Conservation (phyloP, 2,888 invertebrate species). For the Ametastegia equiseti region DNA sequence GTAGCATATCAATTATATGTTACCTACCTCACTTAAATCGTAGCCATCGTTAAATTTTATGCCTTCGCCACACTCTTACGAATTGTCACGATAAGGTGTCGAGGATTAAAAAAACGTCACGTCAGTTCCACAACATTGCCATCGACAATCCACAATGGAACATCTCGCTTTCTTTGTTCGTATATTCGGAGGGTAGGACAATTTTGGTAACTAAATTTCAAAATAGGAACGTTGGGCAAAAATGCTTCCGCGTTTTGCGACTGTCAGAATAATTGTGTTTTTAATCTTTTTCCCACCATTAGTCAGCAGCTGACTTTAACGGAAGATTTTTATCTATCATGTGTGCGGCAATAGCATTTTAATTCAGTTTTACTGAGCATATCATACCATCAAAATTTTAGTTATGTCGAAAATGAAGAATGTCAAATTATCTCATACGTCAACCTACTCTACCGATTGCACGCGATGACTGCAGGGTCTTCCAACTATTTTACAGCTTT, state of each 20-base stretch:
- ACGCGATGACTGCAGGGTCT: not conserved
- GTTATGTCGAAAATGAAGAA: not conserved
- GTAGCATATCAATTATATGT: conserved; percentile 20
- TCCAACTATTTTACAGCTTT: not conserved
- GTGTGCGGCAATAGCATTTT: not conserved
- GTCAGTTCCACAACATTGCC: not conserved
- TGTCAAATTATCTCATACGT: not conserved
- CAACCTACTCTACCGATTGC: not conserved
- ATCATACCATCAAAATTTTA: not conserved
- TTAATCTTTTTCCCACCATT: not conserved
- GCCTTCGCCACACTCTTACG: not conserved
- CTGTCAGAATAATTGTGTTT: not conserved
- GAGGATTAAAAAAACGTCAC: too few relatives aligned
- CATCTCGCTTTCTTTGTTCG: not conserved
- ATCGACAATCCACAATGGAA: not conserved
- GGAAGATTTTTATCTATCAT: not conserved
- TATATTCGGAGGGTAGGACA: not conserved
- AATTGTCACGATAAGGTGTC: conserved; percentile 6
- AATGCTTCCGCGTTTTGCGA: conserved; percentile 17
- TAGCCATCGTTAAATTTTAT: not conserved
- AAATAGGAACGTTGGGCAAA: not conserved
- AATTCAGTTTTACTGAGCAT: not conserved
- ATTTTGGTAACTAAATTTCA: not conserved
- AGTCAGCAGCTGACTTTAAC: not conserved
- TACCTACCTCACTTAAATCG: conserved; percentile 29